These are phyloP conservation scores for Philopedon plagiatum DNA, from an alignment of 2,888 invertebrate species.

Conservation along the genomic window DNA sequence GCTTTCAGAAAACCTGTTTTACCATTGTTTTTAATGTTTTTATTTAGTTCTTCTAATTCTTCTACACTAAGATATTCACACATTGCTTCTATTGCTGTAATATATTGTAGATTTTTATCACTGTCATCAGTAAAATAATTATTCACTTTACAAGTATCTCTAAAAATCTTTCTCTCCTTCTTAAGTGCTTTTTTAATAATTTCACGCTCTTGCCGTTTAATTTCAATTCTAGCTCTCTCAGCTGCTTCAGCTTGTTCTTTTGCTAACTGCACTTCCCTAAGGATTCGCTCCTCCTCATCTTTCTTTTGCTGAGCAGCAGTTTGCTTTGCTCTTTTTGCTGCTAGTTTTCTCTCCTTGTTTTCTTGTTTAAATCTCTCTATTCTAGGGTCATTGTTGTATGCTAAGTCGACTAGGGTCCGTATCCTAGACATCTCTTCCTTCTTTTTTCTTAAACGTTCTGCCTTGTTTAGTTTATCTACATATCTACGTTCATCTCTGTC, in stretches of 20 bases:
- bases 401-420: constrained; percentile 91
- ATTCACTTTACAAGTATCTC: constrained; percentile 85
- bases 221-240: constrained; percentile 86
- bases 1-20: constrained; percentile 78
- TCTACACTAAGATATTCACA: constrained; percentile 83
- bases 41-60: constrained; percentile 85
- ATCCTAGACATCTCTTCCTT: constrained; percentile 98
- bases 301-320: constrained; percentile 86
- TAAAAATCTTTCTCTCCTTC: constrained; percentile 86
- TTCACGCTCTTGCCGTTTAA: constrained; percentile 88
- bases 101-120: constrained; percentile 82
- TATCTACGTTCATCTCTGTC: constrained; percentile 96
- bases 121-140: constrained; percentile 85
- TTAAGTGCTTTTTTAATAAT: constrained; percentile 87
- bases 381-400: constrained; percentile 94
- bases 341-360: constrained; percentile 91
- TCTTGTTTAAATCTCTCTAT: constrained; percentile 94
- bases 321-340: constrained; percentile 90
- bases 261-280: constrained; percentile 80
- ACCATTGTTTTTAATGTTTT: constrained; percentile 77
- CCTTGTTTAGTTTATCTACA: constrained; percentile 99
- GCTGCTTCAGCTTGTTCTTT: constrained; percentile 86
- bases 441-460: constrained; percentile 90
- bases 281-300: constrained; percentile 86
- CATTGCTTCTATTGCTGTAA: constrained; percentile 93